A percentile compares a stretch with the other conserved stretches of the same genome.
phyloP scores from a whole-genome alignment of 1,140 invertebrate genomes.

The Eupeodes corollae region DNA sequence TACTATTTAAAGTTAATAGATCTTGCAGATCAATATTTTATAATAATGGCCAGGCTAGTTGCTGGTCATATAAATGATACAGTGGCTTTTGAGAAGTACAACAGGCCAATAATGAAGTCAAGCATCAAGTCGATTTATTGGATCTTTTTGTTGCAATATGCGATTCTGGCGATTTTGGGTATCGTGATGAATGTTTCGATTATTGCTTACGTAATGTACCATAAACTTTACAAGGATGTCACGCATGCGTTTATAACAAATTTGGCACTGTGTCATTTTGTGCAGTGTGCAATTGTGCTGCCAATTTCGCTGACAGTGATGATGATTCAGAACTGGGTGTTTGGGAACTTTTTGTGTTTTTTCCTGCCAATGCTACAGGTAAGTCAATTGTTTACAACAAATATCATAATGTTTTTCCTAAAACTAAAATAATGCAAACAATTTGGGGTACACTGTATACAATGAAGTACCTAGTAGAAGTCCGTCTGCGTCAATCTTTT shows the following conservation, averaged over 20 bases:
- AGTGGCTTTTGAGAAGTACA: slow-evolving; percentile 21
- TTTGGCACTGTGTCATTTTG: slow-evolving; percentile 52
- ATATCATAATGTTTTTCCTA: no score
- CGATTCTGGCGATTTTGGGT: slow-evolving; percentile 44
- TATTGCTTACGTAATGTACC: slow-evolving; percentile 46
- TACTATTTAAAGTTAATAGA: slow-evolving; percentile 4
- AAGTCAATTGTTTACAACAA: slow-evolving; percentile 15
- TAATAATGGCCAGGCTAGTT: slow-evolving; percentile 24
- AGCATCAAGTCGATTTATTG: slow-evolving; percentile 47
- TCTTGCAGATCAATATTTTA: slow-evolving; percentile 27
- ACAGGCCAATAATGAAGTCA: slow-evolving; percentile 28
- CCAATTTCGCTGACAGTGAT: slow-evolving; percentile 56
- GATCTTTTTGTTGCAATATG: slow-evolving; percentile 53
- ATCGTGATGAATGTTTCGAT: slow-evolving; percentile 47
- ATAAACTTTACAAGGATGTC: slow-evolving; percentile 49
- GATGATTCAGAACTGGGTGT: slow-evolving; percentile 61
- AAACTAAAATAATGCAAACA: no score
- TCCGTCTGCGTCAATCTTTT: no score
- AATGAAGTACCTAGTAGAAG: no score
- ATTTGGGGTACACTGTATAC: no score
- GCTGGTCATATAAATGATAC: slow-evolving; percentile 24
- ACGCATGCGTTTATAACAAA: slow-evolving; percentile 57
- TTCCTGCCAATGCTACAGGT: slow-evolving; percentile 65
- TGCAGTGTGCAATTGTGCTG: slow-evolving; percentile 54
- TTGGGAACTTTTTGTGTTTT: slow-evolving; percentile 62